These are phyloP conservation scores for Tigriopus californicus DNA, from an alignment of 2,888 invertebrate species.

Conservation along the genomic window DNA sequence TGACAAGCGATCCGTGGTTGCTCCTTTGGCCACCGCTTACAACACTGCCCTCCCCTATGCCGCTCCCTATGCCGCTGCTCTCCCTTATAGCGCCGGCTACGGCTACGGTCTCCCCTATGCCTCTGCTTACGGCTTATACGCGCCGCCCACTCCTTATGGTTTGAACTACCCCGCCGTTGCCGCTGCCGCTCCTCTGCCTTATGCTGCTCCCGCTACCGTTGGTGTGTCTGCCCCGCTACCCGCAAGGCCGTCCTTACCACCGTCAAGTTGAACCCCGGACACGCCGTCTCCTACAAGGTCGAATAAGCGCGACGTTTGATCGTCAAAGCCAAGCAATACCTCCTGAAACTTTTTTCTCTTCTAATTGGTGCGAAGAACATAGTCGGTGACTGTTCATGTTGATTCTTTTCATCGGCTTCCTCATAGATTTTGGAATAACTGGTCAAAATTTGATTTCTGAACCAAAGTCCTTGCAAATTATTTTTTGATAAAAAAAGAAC, in stretches of 20 bases:
- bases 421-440: too few species aligned
- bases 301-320: background rate
- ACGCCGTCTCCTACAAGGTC: constrained; percentile 3
- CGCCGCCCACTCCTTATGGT: background rate
- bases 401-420: too few species aligned
- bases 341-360: background rate
- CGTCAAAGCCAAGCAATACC: background rate
- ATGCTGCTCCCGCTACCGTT: background rate
- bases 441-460: too few species aligned
- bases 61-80: too few species aligned
- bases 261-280: constrained; percentile 1
- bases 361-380: constrained; percentile 6
- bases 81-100: too few species aligned
- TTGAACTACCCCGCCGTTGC: background rate
- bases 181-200: background rate
- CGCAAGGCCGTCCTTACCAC: background rate
- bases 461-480: too few species aligned
- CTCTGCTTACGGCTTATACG: background rate
- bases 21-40: background rate
- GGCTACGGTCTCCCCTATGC: too few species aligned
- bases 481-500: too few species aligned
- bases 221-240: background rate
- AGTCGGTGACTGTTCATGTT: background rate
- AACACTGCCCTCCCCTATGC: too few species aligned
- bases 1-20: background rate